Conservation (phyloP, 2,888 invertebrate genomes). For the Pemphredon lugubris region DNA sequence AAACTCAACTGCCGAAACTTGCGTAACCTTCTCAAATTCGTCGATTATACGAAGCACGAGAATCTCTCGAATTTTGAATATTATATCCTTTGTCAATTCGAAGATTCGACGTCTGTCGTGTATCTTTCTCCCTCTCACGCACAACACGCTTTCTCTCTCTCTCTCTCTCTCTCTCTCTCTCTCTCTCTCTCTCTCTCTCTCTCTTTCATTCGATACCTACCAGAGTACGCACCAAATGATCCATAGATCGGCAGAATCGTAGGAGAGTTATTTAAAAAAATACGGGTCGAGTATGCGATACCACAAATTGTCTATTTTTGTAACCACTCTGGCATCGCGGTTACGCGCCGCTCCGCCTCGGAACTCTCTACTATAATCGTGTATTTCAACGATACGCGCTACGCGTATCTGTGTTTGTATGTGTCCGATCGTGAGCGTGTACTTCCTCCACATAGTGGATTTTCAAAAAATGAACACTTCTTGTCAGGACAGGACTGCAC, state of each 20-base stretch:
- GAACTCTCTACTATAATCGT: neutral
- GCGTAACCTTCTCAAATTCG: neutral
- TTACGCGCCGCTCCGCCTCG: constrained; percentile 5
- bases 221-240: constrained; percentile 14
- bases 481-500: constrained; percentile 49
- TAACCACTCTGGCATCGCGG: constrained; percentile 12
- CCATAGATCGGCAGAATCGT: constrained; percentile 18
- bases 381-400: constrained; percentile 35
- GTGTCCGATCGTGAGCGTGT: constrained; percentile 23
- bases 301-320: constrained; percentile 18
- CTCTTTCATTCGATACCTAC: neutral
- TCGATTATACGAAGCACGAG: constrained; percentile 5
- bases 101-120: constrained; percentile 1
- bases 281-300: constrained; percentile 43
- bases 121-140: too few relatives aligned
- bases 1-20: constrained; percentile 24
- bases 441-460: constrained; percentile 46
- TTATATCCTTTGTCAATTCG: neutral
- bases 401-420: constrained; percentile 17
- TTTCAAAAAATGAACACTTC: constrained; percentile 56
- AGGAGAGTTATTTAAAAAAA: constrained; percentile 44
- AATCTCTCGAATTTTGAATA: constrained; percentile 3
- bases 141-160: neutral
- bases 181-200: constrained; percentile 3
- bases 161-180: neutral